Conservation (phyloP, 2,888 invertebrate species). For the Cephonodes hylas region DNA sequence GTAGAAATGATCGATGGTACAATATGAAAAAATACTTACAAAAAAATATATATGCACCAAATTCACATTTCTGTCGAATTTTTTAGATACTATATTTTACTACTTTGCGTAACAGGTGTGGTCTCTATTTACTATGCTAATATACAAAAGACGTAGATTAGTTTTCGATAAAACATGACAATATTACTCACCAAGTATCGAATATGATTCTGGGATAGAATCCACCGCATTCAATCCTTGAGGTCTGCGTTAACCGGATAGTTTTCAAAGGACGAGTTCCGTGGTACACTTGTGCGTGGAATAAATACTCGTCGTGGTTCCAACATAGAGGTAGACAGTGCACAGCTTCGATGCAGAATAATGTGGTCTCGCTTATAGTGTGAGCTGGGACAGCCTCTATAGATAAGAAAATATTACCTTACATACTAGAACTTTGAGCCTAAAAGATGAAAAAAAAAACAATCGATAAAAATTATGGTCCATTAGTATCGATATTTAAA, state of each 20-base stretch:
- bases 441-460: no score
- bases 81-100: not conserved
- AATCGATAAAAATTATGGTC: no score
- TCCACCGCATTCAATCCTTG: constrained; percentile 83
- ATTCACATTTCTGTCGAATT: not conserved
- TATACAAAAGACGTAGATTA: no score
- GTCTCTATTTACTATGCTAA: not conserved
- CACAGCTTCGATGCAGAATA: constrained; percentile 91
- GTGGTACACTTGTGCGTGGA: constrained; percentile 93
- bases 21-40: no score
- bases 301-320: constrained; percentile 91
- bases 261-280: constrained; percentile 90
- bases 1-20: no score
- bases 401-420: constrained; percentile 23
- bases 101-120: not conserved
- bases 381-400: constrained; percentile 85
- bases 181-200: constrained; percentile 87
- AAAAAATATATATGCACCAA: no score
- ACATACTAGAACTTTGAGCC: no score
- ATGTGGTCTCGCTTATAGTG: constrained; percentile 87
- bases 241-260: constrained; percentile 86
- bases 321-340: constrained; percentile 89
- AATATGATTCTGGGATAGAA: constrained; percentile 92
- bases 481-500: no score
- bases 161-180: no score